Evolutionary conservation across 2,113 vertebrate species (phyloP), one percentile per base, ranked within the genome.

Genomic region (Athene cunicularia): DNA sequence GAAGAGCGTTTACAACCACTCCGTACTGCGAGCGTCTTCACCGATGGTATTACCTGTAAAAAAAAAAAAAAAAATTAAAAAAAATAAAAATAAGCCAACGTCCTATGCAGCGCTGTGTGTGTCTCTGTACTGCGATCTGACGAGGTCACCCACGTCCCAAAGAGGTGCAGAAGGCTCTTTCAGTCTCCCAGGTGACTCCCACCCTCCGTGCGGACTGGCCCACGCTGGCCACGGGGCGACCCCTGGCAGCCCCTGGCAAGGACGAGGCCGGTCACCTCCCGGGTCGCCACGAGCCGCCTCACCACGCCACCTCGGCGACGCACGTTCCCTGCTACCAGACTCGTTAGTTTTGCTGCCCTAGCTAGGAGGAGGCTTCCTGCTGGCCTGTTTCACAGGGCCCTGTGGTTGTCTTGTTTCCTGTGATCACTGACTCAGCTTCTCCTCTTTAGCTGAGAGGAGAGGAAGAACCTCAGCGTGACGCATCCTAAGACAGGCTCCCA

Each of bases 11-110:
- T 98, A 97, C 98, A 99, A 89, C 98, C 98, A 93, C 98, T 98
- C 98, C 97, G 98, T 97, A 94, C 98, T 52, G 97, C 98, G 81
- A 99, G 98, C 93, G 95, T 98, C 97, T 97, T 98, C 90, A 99
- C 97, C 33, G 88, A 98, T 96, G 98, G 98, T 80, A 98, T 98
- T 91, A 98, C 97, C 99, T 99, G 98, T 99, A 96, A 91, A 91
- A 95, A 95, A 77, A 77, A 59, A 72, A 59, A 49, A 12, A 97
- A 82, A 82, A 92, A 73, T 30, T 50, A 77, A 80, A 60, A 88
- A 35, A 19, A 21, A 27, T 11, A 19, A 96, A 89, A 98, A 95
- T 98, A 99, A 97, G 88, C 96, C 95, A 63, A 95, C 83, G 18
- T 95, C 98, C 97, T 95, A 26, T 47, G 37, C 66, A 14, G 75